Evolutionary conservation across 2,888 invertebrate species (phyloP).

Genomic region (Drosophila anomelani): DNA sequence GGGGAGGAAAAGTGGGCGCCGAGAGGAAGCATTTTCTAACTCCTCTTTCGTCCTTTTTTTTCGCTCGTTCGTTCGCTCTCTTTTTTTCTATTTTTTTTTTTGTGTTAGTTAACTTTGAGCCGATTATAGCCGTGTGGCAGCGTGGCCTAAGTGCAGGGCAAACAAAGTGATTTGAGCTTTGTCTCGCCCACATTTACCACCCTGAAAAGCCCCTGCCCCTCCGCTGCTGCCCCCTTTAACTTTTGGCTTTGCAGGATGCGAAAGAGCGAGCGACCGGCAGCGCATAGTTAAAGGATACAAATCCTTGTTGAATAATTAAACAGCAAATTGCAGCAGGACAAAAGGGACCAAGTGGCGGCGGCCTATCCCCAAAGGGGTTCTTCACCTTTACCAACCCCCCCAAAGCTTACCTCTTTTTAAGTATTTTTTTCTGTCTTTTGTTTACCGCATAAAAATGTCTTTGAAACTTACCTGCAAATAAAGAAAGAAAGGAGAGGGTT

Average conservation of each 20-base stretch:
- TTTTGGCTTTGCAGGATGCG: conserved; percentile 46
- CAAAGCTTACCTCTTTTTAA: conserved; percentile 28
- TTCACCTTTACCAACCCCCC: conserved; percentile 36
- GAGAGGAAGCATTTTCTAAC: conserved; percentile 27
- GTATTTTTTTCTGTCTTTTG: conserved; percentile 14
- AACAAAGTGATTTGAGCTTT: conserved; percentile 62
- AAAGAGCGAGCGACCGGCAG: not conserved
- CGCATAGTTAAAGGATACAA: conserved; percentile 44
- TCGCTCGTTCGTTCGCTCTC: conserved; percentile 19
- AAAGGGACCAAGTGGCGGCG: conserved; percentile 37
- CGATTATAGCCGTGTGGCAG: conserved; percentile 64
- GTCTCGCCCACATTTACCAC: conserved; percentile 25
- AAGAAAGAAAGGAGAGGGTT: conserved; percentile 14
- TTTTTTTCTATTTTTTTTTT: conserved; percentile 26
- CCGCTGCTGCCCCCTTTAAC: conserved; percentile 12
- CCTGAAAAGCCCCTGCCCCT: not conserved
- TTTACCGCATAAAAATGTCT: conserved; percentile 50
- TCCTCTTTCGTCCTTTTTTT: conserved; percentile 21
- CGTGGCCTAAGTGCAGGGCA: conserved; percentile 65
- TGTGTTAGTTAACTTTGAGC: conserved; percentile 74
- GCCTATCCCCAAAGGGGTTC: conserved; percentile 37
- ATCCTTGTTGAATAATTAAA: conserved; percentile 65
- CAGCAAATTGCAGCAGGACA: conserved; percentile 56
- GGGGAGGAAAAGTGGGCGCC: conserved; percentile 33
- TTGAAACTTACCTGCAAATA: conserved; percentile 58